These are phyloP conservation scores for Alouatta palliata DNA, from an alignment of 2,113 vertebrate species.

Conservation along the genomic window DNA sequence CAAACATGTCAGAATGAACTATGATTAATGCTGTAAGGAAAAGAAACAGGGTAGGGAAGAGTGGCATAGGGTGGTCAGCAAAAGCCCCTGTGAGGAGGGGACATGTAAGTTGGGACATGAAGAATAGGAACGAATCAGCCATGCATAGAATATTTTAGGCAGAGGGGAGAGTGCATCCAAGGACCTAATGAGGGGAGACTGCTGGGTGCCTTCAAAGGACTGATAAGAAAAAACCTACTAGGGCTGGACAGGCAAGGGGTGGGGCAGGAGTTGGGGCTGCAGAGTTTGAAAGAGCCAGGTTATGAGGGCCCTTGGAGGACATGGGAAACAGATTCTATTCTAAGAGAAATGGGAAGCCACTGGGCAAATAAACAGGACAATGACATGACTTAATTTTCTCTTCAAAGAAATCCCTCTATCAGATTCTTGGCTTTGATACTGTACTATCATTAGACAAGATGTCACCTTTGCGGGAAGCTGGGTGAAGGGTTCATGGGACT, in stretches of 20 bases:
- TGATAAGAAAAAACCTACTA: not conserved
- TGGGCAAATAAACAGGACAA: not conserved
- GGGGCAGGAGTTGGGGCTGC: not conserved
- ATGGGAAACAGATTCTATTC: not conserved
- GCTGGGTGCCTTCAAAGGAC: not conserved
- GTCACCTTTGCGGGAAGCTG: not conserved
- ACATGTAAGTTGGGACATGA: not conserved
- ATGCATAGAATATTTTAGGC: not conserved
- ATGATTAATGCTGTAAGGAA: not conserved
- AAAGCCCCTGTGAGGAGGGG: too few species aligned
- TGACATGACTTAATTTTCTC: not conserved
- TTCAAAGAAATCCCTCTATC: not conserved
- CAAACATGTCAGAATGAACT: not conserved
- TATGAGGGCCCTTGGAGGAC: not conserved
- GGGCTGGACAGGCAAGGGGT: rapidly evolving
- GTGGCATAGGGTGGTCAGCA: rapidly evolving
- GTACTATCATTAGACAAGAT: not conserved
- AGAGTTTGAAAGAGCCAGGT: not conserved
- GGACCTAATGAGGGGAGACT: not conserved
- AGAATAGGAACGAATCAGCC: not conserved
- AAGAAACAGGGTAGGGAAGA: not conserved
- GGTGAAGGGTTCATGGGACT: not conserved
- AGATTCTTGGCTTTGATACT: not conserved
- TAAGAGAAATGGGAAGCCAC: not conserved
- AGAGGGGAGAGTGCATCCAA: not conserved